Percentiles rank a stretch among this genome's conserved stretches.
Conservation (phyloP, 1,140 invertebrate species). For the Holcopasites calliopsidis region DNA sequence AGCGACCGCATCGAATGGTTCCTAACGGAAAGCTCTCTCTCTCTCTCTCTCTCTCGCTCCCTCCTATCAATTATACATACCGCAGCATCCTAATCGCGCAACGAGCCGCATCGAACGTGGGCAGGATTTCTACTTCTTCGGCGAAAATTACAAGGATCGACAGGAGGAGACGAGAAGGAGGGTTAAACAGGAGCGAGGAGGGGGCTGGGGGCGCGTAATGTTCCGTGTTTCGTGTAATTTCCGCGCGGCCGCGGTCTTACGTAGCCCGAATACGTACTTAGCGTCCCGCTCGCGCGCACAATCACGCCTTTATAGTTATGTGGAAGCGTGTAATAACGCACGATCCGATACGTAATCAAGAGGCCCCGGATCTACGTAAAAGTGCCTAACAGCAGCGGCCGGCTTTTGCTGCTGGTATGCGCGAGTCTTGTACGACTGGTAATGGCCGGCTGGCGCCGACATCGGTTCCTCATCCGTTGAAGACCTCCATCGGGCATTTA, state of each 20-base stretch:
- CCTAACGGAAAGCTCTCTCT: not conserved
- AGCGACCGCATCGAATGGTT: not conserved
- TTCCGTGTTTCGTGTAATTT: conserved; percentile 33
- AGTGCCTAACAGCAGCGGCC: conserved; percentile 13
- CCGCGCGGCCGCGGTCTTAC: conserved; percentile 5
- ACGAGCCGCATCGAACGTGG: not conserved
- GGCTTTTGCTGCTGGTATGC: conserved; percentile 21
- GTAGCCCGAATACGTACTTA: conserved; percentile 40
- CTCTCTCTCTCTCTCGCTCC: too few relatives aligned
- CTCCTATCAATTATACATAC: conserved; percentile 13
- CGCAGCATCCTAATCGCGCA: not conserved
- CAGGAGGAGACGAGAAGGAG: not conserved
- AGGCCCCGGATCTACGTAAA: conserved; percentile 22
- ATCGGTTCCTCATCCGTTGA: conserved; percentile 54
- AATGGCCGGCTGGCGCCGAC: conserved; percentile 66
- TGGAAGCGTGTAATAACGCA: conserved; percentile 54
- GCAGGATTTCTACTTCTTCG: too few relatives aligned
- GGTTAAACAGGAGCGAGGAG: not conserved
- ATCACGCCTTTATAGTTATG: conserved; percentile 50
- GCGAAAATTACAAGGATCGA: not conserved
- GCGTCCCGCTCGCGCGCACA: conserved; percentile 45
- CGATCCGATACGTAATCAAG: conserved; percentile 56
- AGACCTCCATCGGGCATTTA: conserved; percentile 44
- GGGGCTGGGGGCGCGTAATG: not conserved
- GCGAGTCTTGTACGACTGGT: conserved; percentile 60